Percentiles rank a stretch among this genome's conserved stretches.
Conservation (phyloP, 2,797 vertebrate species). For the Pseudochirops corinnae region DNA sequence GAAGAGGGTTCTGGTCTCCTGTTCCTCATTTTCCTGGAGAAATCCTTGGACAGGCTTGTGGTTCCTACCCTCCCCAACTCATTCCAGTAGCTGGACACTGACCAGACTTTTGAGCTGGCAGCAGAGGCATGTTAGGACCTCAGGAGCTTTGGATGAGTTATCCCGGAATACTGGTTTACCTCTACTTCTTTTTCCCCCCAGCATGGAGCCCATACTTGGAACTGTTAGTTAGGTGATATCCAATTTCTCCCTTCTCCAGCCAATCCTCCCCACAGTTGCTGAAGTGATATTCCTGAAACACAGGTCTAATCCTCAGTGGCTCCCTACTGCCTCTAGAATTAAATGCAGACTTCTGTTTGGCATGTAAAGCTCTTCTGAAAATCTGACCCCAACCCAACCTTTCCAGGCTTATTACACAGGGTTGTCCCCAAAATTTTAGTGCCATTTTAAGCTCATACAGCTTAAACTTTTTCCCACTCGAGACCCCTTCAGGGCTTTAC, state of each 20-base stretch:
- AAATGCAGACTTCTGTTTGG: neutral
- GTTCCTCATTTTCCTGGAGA: neutral
- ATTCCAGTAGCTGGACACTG: neutral
- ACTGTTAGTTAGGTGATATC: neutral
- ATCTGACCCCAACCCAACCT: neutral
- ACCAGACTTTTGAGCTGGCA: neutral
- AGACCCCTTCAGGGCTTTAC: no score
- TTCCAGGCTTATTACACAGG: neutral
- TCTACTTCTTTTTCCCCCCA: neutral
- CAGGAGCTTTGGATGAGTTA: neutral
- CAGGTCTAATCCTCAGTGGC: neutral
- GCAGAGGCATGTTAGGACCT: neutral
- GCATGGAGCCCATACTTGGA: neutral
- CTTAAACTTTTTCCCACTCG: no score
- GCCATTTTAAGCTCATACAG: neutral
- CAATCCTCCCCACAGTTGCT: neutral
- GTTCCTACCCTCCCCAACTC: neutral
- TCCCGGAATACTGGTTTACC: neutral
- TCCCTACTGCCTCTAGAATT: neutral
- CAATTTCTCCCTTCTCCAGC: neutral
- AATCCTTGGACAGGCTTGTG: neutral
- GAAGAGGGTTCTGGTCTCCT: conserved; percentile 50
- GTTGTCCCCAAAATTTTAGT: neutral
- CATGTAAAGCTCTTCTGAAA: neutral
- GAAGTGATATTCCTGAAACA: neutral